Base-by-base conservation (phyloP, 1,140 invertebrate genomes). In the Dendroctonus ponderosae region DNA sequence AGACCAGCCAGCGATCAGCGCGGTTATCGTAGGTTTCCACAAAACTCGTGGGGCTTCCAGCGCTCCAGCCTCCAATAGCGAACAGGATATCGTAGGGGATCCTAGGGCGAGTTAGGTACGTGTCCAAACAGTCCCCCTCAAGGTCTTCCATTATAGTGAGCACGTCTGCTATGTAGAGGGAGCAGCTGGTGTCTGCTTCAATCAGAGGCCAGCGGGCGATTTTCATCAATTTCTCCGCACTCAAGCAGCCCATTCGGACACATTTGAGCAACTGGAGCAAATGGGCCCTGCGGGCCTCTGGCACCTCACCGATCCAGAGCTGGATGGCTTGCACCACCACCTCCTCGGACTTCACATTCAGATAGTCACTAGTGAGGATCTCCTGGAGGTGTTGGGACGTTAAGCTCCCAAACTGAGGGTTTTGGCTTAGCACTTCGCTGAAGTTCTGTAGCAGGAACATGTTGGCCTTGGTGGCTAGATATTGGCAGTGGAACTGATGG, bases 1-100 rank as follows among this genome's bases (percentile, higher is more conserved):
- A 85, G 14, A 88, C 76, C 69, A 88, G 85, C 86, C 86, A 88
- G 48, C 81, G 76, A 68, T 87, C 85, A 9, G 86, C 85, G 71
- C 86, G 84, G 50, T 82, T 84, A 68, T 92, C 90, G 78, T 91
- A 92, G 6, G 87, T 89, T 80, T 92, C 91, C 14, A 92, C 82
- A 71, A 89, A 87, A 79, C 85, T 91, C 0, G 89, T 91, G 2
- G 90, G 89, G 66, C 86, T 87, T 9, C 89, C 89, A 4, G 87
- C 87, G 71, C 86, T 90, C 91, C 91, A 93, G 5, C 91, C 91
- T 6, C 86, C 88, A 52, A 91, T 83, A 6, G 86, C 85, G 73
- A 91, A 90, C 2, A 91, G 73, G 52, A 90, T 83, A 72, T 89
- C 86, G 67, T 86, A 83, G 0, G 89, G 89, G 46, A 90, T 82